Base-by-base conservation (phyloP, 2,888 invertebrate species). In the Hydropsyche betteni region DNA sequence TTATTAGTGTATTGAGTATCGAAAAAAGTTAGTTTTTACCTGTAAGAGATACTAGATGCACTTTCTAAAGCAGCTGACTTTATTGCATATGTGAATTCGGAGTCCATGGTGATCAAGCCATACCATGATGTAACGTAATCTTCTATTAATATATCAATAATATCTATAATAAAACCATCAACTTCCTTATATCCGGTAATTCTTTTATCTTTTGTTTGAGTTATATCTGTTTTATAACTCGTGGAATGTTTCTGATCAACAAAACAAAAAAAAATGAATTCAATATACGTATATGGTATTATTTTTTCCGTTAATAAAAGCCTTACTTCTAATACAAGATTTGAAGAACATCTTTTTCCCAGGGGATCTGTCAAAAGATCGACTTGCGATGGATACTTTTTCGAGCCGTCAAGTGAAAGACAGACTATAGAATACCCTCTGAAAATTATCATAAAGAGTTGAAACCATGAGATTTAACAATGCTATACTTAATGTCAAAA, bases 161-260 rank as follows among this genome's bases (percentile, higher is more conserved):
- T 94, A 86, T 95, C 92, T 85, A 94, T 94, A 71, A 96, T 87
- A 80, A 93, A 94, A 81, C 93, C 92, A 86, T 96, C 96, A 77
- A 96, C 95, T 50, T 93, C 89, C 81, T 92, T 93, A 81, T 95
- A 94, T 36, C 95, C 95, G 34, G 95, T 95, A 79, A 96, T 92
- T 81, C 95, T 85, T 80, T 82, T 85, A 81, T 90, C 90, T 75
- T 58, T 84, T 82, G 81, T 87, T 88, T 80, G 81, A 82, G 69
- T 81, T 79, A 80, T 81, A 82, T 75, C 36, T 78, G 78, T 24
- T 12, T 36, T 36, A 10, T 64, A 76, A 5, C 68, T 52, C 74
- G 79, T 58, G 16, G 70, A 34, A n/a, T 55, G 36, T 14, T 5
- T 16, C 38, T 38, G 36, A 76, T 24, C 1, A 24, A 2, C 24